Base-by-base conservation (phyloP, 1,140 invertebrate species). In the Melipona quadrifasciata region DNA sequence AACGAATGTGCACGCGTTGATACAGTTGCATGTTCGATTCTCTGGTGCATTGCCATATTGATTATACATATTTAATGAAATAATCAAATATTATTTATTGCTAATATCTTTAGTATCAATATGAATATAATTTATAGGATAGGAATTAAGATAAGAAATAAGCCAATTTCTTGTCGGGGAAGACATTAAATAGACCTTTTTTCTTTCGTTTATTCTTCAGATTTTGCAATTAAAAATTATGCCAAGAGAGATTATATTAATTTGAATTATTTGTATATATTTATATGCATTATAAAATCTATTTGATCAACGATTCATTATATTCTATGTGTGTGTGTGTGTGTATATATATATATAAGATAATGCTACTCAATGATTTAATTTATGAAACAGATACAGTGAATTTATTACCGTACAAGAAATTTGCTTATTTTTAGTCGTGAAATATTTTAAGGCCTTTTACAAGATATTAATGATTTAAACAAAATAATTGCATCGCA, bases 11-110 rank as follows among this genome's bases (percentile, higher is more conserved):
- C 71, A 65, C 57, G 17, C 53, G 55, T 58, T 19, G 31, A 65
- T 39, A 72, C 68, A 39, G 53, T 1, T 53, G 58, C 51, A 68
- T 39, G 55, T 74, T 39, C 10, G 71, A 65, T 79, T 79, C 75
- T 84, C 1, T 84, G 75, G 74, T 83, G 81, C 81, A 84, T 84
- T 84, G 65, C 76, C 57, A 84, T 83, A 77, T 77, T 77, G 31
- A 77, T 82, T 78, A 79, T 68, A 81, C n/a, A 78, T 31, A 65
- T 83, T 70, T 83, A 83, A 55, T 53, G 64, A 77, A 70, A n/a
- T 47, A 78, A 64, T 81, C 57, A 64, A 51, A 70, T 68, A 83
- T 78, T 84, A 84, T 79, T 72, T 79, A 79, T 84, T 79, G 17
- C 27, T 53, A 34, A 6, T 79, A 61, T 39, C 61, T 78, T 71